A percentile compares a stretch with the other conserved stretches of the same genome.
These are phyloP conservation scores for Stegophylla sp. DNA, from an alignment of 2,888 invertebrate genomes.

Conservation along the genomic window DNA sequence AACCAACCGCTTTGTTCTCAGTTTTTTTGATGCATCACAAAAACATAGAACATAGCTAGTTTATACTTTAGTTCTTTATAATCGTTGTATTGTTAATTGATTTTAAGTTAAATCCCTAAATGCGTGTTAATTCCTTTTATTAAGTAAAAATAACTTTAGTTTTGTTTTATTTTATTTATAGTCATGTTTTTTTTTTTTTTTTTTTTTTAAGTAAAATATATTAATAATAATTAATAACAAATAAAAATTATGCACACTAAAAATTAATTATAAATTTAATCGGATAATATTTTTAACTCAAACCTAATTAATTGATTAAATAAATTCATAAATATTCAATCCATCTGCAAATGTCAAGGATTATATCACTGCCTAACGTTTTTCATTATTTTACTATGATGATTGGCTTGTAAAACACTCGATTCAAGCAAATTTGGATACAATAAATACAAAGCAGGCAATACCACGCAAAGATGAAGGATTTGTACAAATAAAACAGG, in stretches of 20 bases:
- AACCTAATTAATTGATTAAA: constrained; percentile 1
- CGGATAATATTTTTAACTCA: neutral
- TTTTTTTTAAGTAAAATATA: constrained; percentile 3
- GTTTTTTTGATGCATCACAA: constrained; percentile 26
- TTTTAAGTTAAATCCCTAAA: constrained; percentile 21
- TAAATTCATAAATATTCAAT: constrained; percentile 1
- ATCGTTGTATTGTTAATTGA: constrained; percentile 28
- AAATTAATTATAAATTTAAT: neutral
- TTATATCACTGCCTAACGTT: constrained; percentile 38
- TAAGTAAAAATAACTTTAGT: constrained; percentile 17
- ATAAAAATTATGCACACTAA: constrained; percentile 17
- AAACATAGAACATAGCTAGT: constrained; percentile 48
- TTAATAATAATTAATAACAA: constrained; percentile 21
- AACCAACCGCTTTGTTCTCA: constrained; percentile 44
- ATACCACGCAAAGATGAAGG: constrained; percentile 6
- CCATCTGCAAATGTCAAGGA: constrained; percentile 2
- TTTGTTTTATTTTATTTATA: constrained; percentile 25
- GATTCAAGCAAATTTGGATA: constrained; percentile 31
- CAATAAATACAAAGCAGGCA: constrained; percentile 34
- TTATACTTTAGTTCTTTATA: constrained; percentile 44
- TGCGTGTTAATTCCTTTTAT: constrained; percentile 38
- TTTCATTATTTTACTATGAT: neutral
- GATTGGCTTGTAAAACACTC: neutral
- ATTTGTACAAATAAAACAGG: neutral
- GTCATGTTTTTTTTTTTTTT: too few species aligned